These are phyloP conservation scores for Gila orcuttii DNA, from an alignment of 2,113 vertebrate genomes.

Conservation along the genomic window DNA sequence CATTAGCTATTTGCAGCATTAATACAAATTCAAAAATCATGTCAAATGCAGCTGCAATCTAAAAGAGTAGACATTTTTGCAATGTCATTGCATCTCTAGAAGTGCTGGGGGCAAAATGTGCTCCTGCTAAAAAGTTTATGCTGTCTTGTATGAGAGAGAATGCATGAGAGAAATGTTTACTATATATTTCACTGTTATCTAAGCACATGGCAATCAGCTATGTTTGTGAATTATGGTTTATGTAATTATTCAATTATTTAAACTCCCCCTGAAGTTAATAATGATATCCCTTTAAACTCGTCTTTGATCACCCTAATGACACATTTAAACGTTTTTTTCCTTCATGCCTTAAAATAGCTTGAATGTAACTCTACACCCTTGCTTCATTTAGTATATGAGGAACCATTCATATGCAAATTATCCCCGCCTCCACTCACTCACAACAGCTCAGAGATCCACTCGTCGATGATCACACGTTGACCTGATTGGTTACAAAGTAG, in stretches of 20 bases:
- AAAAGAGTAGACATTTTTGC: neutral
- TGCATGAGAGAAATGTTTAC: neutral
- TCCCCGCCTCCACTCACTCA: too few relatives aligned
- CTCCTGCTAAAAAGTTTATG: neutral
- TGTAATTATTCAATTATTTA: neutral
- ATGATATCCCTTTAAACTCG: too few relatives aligned
- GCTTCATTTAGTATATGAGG: too few relatives aligned
- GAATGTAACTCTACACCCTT: too few relatives aligned
- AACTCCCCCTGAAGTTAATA: too few relatives aligned
- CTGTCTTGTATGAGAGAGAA: neutral
- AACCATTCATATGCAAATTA: too few relatives aligned
- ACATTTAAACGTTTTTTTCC: too few relatives aligned
- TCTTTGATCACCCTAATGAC: too few relatives aligned
- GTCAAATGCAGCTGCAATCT: neutral
- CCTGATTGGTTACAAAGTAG: too few relatives aligned
- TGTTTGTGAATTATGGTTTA: neutral
- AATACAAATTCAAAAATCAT: neutral
- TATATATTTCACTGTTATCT: neutral
- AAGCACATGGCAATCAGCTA: neutral
- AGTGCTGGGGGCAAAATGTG: neutral
- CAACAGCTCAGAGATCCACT: too few relatives aligned
- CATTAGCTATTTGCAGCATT: neutral
- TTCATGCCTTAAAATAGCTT: too few relatives aligned
- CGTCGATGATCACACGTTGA: too few relatives aligned
- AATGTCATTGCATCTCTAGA: neutral